Evolutionary conservation across 2,797 vertebrate genomes (phyloP).

Genomic region (Eulemur rubriventer): DNA sequence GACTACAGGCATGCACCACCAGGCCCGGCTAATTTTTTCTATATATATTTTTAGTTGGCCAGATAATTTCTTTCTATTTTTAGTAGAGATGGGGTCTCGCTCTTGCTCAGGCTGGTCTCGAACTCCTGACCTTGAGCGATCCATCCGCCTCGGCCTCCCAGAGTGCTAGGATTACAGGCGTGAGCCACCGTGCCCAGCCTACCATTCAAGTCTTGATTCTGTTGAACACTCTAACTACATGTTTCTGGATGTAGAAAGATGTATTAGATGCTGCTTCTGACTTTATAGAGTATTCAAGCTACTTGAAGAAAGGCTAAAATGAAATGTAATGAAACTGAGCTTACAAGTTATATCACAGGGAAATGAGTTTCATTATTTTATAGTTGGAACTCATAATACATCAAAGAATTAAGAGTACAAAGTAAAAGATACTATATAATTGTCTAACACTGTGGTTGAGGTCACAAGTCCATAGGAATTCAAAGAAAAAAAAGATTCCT

Average conservation of each 20-base stretch:
- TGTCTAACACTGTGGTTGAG: not conserved
- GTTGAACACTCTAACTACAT: not conserved
- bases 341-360: not conserved
- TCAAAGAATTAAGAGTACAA: conserved; percentile 12
- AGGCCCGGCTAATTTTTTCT: no score
- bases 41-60: no score
- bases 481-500: not conserved
- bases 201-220: not conserved
- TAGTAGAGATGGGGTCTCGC: no score
- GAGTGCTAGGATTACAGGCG: no score
- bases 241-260: not conserved
- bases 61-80: no score
- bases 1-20: no score
- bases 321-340: not conserved
- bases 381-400: conserved; percentile 26
- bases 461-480: not conserved
- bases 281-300: not conserved
- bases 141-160: no score
- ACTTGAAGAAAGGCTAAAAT: conserved; percentile 40
- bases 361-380: conserved; percentile 19
- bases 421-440: conserved; percentile 1
- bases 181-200: not conserved
- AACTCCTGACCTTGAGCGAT: no score
- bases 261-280: not conserved
- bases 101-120: no score